Conservation (phyloP, 2,113 vertebrate genomes). For the Percina caprodes region DNA sequence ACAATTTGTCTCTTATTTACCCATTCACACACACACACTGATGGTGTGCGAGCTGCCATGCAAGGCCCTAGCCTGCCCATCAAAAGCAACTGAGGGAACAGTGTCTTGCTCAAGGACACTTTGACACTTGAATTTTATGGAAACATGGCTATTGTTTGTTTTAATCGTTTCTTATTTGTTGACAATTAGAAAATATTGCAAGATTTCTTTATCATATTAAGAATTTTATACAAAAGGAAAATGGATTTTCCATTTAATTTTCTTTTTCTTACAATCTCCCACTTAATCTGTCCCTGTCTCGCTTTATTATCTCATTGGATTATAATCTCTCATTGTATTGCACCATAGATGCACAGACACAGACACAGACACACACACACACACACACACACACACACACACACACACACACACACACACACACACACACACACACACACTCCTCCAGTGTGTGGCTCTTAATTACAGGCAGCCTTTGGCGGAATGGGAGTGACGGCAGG, state of each 20-base stretch:
- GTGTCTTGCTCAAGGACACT: no score
- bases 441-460: conserved; percentile 50
- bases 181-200: neutral
- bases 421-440: conserved; percentile 20
- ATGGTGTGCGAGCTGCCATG: no score
- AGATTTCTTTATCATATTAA: neutral
- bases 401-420: conserved; percentile 17
- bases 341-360: conserved; percentile 2
- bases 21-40: no score
- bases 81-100: no score
- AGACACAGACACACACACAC: neutral
- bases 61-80: no score
- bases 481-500: conserved; percentile 50
- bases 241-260: conserved; percentile 1
- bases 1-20: no score
- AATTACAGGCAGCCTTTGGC: conserved; percentile 67
- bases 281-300: neutral
- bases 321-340: neutral
- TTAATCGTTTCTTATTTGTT: neutral
- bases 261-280: neutral
- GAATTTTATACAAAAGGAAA: neutral
- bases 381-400: conserved; percentile 11
- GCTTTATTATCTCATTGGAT: conserved; percentile 17
- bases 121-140: no score
- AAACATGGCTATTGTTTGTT: neutral